Conservation (phyloP, 2,888 invertebrate genomes). For the Tuberolachnus salignus region DNA sequence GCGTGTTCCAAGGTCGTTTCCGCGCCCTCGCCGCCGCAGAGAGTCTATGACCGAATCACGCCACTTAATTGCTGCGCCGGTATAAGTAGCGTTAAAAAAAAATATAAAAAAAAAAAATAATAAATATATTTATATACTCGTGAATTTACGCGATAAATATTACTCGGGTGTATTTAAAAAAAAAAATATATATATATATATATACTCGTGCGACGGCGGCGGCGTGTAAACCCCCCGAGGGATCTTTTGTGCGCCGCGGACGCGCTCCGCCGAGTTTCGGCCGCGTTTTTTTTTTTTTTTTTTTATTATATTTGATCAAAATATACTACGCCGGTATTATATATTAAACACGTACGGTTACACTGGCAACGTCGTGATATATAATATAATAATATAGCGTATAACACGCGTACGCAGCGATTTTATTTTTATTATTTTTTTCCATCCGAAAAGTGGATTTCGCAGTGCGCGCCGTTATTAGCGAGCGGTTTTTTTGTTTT, state of each 20-base stretch:
- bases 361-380: too few species aligned
- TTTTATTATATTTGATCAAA: background rate
- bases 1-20: constrained; percentile 25
- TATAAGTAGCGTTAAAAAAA: background rate
- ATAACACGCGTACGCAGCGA: too few species aligned
- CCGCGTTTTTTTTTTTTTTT: background rate
- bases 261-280: background rate
- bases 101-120: constrained; percentile 3
- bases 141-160: background rate
- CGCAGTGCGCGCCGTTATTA: background rate
- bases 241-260: constrained; percentile 1
- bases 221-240: background rate
- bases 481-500: background rate
- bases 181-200: background rate
- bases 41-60: constrained; percentile 3
- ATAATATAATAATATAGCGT: too few species aligned
- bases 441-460: constrained; percentile 15
- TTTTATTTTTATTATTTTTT: background rate
- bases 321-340: background rate
- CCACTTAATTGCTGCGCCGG: constrained; percentile 7
- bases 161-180: too few species aligned
- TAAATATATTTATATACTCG: too few species aligned
- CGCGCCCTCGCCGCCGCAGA: background rate
- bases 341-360: background rate
- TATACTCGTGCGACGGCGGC: background rate